Evolutionary conservation across 1,140 invertebrate species (phyloP).

Genomic region (Ceratoteleas bidentatus): DNA sequence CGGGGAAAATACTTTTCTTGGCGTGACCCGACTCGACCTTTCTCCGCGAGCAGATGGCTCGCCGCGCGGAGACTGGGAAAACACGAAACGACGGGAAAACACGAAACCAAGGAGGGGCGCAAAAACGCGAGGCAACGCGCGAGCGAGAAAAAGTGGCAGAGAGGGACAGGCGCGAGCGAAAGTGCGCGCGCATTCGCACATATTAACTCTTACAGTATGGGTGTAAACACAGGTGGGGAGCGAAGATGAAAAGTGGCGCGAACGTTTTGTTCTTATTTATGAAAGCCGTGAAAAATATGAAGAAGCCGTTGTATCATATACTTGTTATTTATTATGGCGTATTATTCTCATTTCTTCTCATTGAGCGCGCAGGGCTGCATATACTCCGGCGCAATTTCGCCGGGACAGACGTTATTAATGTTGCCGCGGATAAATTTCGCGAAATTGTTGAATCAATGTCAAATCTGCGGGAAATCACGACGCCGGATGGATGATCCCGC

Average conservation of each 20-base stretch:
- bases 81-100: no score
- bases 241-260: slow-evolving; percentile 55
- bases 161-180: slow-evolving; percentile 29
- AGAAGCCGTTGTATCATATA: slow-evolving; percentile 55
- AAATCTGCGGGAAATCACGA: slow-evolving; percentile 46
- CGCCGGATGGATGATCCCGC: slow-evolving; percentile 20
- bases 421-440: slow-evolving; percentile 33
- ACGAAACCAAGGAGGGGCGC: slow-evolving; percentile 48
- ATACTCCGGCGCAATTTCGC: slow-evolving; percentile 35
- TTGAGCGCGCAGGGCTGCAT: slow-evolving; percentile 38
- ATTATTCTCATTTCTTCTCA: slow-evolving; percentile 57
- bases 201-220: no score
- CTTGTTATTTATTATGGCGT: slow-evolving; percentile 54
- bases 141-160: slow-evolving; percentile 18
- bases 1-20: slow-evolving; percentile 63
- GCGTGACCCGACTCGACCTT: slow-evolving; percentile 65
- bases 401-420: slow-evolving; percentile 49
- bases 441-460: slow-evolving; percentile 54
- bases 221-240: slow-evolving; percentile 16
- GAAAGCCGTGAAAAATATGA: slow-evolving; percentile 58
- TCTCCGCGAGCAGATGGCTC: slow-evolving; percentile 64
- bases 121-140: slow-evolving; percentile 24
- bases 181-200: slow-evolving; percentile 26
- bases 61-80: slow-evolving; percentile 51
- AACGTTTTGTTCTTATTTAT: slow-evolving; percentile 63